Evolutionary conservation across 2,113 vertebrate genomes (phyloP).

Genomic region (Peromyscus leucopus): DNA sequence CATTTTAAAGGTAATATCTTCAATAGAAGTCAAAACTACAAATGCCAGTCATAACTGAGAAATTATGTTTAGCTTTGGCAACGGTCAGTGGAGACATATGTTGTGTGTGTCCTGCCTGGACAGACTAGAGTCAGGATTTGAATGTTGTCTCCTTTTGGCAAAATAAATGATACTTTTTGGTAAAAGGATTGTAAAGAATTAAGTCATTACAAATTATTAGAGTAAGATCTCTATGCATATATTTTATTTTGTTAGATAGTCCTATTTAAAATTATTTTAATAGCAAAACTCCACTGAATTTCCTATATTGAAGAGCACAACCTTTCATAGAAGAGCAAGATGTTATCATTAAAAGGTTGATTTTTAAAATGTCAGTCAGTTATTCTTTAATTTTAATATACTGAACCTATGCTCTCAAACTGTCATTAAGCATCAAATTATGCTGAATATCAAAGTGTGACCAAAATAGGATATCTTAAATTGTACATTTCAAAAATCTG

Average conservation of each 20-base stretch:
- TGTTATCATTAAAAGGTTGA: not conserved
- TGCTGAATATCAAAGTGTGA: not conserved
- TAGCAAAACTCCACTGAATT: constrained; percentile 17
- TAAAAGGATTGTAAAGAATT: constrained; percentile 7
- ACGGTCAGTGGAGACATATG: not conserved
- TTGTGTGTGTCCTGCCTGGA: constrained; percentile 21
- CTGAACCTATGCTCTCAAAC: not conserved
- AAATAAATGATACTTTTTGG: constrained; percentile 14
- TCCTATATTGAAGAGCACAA: not conserved
- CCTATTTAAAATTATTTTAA: constrained; percentile 25
- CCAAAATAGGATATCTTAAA: constrained; percentile 1
- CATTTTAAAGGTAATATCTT: not conserved
- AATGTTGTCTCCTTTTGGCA: not conserved
- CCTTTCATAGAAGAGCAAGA: constrained; percentile 30
- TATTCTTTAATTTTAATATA: constrained; percentile 45
- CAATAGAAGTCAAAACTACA: constrained; percentile 19
- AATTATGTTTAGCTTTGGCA: constrained; percentile 23
- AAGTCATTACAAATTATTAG: not conserved
- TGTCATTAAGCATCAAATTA: constrained; percentile 3
- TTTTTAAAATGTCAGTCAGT: constrained; percentile 11
- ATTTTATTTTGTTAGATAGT: not conserved
- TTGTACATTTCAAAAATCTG: not conserved
- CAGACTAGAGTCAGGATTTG: constrained; percentile 11
- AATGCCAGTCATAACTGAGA: constrained; percentile 15
- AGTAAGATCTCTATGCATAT: not conserved